Evolutionary conservation across 35 echinoderm and acorn worm species (phyloP).

Genomic region (Holothuria glaberrima): DNA sequence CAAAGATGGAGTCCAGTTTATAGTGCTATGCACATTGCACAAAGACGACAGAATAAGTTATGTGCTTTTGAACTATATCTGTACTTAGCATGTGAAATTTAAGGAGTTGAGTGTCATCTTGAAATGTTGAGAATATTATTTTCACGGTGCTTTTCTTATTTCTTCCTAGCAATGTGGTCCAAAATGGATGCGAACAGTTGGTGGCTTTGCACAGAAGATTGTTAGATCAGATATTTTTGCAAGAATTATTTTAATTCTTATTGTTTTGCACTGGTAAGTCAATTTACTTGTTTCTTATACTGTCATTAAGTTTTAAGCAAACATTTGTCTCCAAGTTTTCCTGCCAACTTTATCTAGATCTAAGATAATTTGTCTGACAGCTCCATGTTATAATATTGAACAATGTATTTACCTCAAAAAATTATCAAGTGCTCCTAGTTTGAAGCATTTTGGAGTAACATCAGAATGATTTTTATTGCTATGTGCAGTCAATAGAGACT

Average conservation of each 20-base stretch:
- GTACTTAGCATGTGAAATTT: too few species aligned
- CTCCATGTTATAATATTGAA: too few species aligned
- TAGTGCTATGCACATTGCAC: too few species aligned
- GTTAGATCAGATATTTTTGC: conserved; percentile 75
- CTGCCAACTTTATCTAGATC: background rate
- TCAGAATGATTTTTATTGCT: too few species aligned
- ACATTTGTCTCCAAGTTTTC: too few species aligned
- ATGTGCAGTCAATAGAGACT: too few species aligned
- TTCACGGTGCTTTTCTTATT: background rate
- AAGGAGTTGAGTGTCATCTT: background rate
- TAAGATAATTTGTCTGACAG: too few species aligned
- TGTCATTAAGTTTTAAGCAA: background rate
- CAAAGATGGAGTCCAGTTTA: too few species aligned
- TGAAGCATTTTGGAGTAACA: too few species aligned
- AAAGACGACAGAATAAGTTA: too few species aligned
- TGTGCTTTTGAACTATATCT: too few species aligned
- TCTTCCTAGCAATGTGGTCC: conserved; percentile 65
- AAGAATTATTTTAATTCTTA: conserved; percentile 74
- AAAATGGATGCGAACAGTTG: conserved; percentile 69
- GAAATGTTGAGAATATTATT: background rate
- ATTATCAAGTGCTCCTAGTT: background rate
- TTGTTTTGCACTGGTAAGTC: conserved; percentile 91
- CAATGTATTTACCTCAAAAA: background rate
- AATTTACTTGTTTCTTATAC: background rate
- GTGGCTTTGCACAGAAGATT: conserved; percentile 64